Evolutionary conservation across 2,113 vertebrate species (phyloP).

Genomic region (Chrysochloris asiatica): DNA sequence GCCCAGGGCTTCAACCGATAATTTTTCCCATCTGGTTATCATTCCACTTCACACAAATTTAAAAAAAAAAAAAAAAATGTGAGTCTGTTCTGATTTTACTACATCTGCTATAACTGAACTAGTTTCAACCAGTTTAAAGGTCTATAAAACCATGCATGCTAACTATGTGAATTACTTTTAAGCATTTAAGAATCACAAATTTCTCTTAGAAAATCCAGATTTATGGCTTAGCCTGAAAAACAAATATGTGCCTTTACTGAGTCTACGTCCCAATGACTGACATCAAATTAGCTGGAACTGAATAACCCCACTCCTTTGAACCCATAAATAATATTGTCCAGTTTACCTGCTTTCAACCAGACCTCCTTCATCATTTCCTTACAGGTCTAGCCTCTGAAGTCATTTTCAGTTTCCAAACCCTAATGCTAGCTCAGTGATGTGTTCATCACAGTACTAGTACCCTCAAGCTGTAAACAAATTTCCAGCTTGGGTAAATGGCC

Average conservation of each 20-base stretch:
- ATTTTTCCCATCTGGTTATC: neutral
- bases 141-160: neutral
- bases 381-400: neutral
- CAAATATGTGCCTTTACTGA: neutral
- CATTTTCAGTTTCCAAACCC: neutral
- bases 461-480: neutral
- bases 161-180: constrained; percentile 1
- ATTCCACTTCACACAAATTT: neutral
- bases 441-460: neutral
- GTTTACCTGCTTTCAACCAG: neutral
- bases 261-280: neutral
- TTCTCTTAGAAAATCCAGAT: neutral
- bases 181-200: constrained; percentile 25
- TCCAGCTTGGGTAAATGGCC: neutral
- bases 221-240: neutral
- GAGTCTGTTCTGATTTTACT: neutral
- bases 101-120: neutral
- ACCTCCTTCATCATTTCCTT: neutral
- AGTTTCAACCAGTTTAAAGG: too few relatives aligned
- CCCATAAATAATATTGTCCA: neutral
- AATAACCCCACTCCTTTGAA: neutral
- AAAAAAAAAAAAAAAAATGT: too few relatives aligned
- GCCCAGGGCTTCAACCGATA: neutral
- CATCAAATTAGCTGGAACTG: neutral
- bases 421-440: neutral